phyloP scores from a whole-genome alignment of 2,797 vertebrate species.

The Taenioides sp. region DNA sequence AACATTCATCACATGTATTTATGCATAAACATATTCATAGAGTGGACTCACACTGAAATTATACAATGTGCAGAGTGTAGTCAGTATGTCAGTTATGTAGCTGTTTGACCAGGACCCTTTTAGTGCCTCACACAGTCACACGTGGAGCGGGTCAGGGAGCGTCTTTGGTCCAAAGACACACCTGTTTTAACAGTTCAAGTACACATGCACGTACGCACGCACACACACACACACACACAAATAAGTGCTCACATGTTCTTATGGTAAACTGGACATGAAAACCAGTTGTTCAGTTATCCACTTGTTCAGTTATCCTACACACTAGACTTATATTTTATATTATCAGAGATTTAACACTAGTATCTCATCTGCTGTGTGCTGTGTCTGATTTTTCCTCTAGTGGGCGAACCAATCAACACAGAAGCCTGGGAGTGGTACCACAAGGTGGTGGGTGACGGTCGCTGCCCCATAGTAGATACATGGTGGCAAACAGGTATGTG shows the following conservation, averaged over 20 bases:
- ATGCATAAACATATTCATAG: not conserved
- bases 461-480: constrained; percentile 91
- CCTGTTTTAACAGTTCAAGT: not conserved
- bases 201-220: too few species aligned
- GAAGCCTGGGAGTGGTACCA: constrained; percentile 97
- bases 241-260: too few species aligned
- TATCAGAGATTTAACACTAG: not conserved
- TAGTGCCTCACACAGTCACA: constrained; percentile 1
- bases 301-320: not conserved
- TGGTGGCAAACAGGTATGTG: constrained; percentile 98
- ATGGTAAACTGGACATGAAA: not conserved
- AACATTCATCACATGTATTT: too few species aligned
- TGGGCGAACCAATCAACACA: constrained; percentile 95
- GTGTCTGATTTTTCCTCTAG: constrained; percentile 62
- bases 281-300: not conserved
- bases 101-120: not conserved
- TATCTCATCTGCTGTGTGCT: not conserved
- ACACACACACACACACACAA: not conserved
- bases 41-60: not conserved
- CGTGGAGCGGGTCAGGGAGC: not conserved
- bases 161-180: constrained; percentile 16
- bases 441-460: constrained; percentile 86
- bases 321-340: not conserved
- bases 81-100: constrained; percentile 1
- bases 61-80: not conserved